Percentiles rank a stretch among this genome's conserved stretches.
These are phyloP conservation scores for Eulimnadia texana DNA, from an alignment of 1,140 invertebrate genomes.

Conservation along the genomic window DNA sequence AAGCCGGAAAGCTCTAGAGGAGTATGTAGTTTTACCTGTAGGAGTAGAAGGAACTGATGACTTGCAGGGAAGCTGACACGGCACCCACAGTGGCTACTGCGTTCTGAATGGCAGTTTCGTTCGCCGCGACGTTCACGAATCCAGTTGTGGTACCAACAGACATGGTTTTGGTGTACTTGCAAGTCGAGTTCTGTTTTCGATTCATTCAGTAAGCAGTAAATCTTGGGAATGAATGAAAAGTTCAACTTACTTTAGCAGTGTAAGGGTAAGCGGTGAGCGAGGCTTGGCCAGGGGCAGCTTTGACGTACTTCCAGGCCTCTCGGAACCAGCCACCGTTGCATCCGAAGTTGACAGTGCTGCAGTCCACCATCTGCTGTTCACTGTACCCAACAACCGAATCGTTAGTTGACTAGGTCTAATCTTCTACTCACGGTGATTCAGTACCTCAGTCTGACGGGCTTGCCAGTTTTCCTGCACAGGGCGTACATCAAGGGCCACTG, in stretches of 20 bases:
- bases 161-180: neutral
- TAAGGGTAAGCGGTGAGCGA: slow-evolving; percentile 9
- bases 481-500: slow-evolving; percentile 5
- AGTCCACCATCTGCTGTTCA: slow-evolving; percentile 10
- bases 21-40: slow-evolving; percentile 1
- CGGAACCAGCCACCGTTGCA: slow-evolving; percentile 10
- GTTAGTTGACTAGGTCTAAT: neutral
- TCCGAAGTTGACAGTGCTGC: neutral
- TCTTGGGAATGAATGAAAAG: neutral
- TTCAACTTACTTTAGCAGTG: slow-evolving; percentile 19
- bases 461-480: slow-evolving; percentile 9
- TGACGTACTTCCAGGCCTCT: slow-evolving; percentile 7
- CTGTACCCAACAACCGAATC: slow-evolving; percentile 20
- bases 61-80: neutral
- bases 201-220: neutral
- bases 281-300: slow-evolving; percentile 8
- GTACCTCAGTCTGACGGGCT: neutral
- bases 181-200: neutral
- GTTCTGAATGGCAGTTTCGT: neutral
- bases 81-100: neutral
- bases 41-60: neutral
- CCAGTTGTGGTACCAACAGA: neutral
- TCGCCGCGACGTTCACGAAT: neutral
- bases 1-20: no score
- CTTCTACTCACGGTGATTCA: neutral